A percentile compares a stretch with the other conserved stretches of the same genome.
Evolutionary conservation across 1,140 invertebrate species (phyloP).

Genomic region (Drosophila watanabei): DNA sequence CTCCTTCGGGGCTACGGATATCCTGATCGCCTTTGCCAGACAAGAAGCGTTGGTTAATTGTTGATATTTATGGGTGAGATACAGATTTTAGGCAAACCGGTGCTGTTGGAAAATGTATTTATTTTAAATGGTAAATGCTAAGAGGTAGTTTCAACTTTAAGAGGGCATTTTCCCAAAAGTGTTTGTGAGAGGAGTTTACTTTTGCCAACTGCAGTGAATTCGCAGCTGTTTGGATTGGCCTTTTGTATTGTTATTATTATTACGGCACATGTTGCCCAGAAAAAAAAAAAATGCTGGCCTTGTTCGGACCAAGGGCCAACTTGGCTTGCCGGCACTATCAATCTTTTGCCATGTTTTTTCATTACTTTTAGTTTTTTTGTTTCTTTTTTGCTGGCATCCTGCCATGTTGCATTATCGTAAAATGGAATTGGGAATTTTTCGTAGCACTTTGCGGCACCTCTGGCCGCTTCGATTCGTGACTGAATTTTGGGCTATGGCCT

Average conservation of each 20-base stretch:
- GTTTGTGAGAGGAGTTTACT: slow-evolving; percentile 5
- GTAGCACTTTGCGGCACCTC: slow-evolving; percentile 49
- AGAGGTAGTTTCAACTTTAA: background rate
- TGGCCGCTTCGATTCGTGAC: slow-evolving; percentile 44
- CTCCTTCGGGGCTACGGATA: slow-evolving; percentile 8
- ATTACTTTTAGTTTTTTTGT: slow-evolving; percentile 17
- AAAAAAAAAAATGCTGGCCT: slow-evolving; percentile 21
- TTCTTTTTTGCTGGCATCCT: slow-evolving; percentile 32
- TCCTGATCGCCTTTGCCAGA: slow-evolving; percentile 12
- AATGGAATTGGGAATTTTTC: slow-evolving; percentile 66
- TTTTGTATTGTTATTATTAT: slow-evolving; percentile 55
- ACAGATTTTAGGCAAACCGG: background rate
- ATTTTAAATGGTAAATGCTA: background rate
- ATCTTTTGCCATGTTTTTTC: slow-evolving; percentile 41
- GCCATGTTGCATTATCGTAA: slow-evolving; percentile 67
- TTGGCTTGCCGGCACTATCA: slow-evolving; percentile 45
- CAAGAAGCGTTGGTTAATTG: slow-evolving; percentile 14
- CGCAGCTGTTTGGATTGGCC: slow-evolving; percentile 39
- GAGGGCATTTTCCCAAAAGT: slow-evolving; percentile 3
- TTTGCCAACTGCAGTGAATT: slow-evolving; percentile 43
- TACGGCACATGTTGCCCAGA: slow-evolving; percentile 53
- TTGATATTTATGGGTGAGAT: slow-evolving; percentile 6
- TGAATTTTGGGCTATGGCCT: slow-evolving; percentile 12
- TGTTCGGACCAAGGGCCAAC: slow-evolving; percentile 29
- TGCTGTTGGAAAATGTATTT: too few relatives aligned